Percentiles rank a stretch among this genome's conserved stretches.
Conservation (phyloP, 2,888 invertebrate genomes). For the Fragum fragum region DNA sequence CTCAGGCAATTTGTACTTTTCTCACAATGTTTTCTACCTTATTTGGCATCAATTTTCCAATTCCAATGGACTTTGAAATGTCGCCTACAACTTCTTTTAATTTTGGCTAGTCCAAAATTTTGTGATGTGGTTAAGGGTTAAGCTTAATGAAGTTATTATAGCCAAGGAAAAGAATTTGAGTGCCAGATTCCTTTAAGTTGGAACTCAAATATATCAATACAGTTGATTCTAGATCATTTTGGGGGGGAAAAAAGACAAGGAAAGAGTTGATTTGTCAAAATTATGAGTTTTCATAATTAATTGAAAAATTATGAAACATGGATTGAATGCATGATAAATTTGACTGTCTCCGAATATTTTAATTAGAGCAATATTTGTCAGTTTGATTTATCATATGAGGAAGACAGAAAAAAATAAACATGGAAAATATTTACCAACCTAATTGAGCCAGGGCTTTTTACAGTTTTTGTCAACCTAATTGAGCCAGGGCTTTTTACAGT, state of each 20-base stretch:
- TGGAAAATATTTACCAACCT: not conserved
- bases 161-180: too few relatives aligned
- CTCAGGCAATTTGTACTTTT: too few relatives aligned
- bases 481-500: not conserved
- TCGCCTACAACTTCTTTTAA: too few relatives aligned
- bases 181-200: too few relatives aligned
- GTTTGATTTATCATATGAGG: constrained; percentile 3
- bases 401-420: constrained; percentile 12
- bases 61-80: too few relatives aligned
- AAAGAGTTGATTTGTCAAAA: constrained; percentile 3
- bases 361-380: constrained; percentile 5
- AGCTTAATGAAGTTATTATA: too few relatives aligned
- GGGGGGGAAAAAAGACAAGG: not conserved
- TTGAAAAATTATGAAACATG: constrained; percentile 6
- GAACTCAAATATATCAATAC: too few relatives aligned
- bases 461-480: not conserved
- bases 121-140: too few relatives aligned
- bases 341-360: constrained; percentile 14
- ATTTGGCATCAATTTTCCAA: too few relatives aligned
- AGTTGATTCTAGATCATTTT: too few relatives aligned
- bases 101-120: too few relatives aligned
- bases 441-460: not conserved
- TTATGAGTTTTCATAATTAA: constrained; percentile 6
- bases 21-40: too few relatives aligned
- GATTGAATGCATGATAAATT: constrained; percentile 1